Conservation (phyloP, 1,140 invertebrate species). For the Heliconius nattereri region DNA sequence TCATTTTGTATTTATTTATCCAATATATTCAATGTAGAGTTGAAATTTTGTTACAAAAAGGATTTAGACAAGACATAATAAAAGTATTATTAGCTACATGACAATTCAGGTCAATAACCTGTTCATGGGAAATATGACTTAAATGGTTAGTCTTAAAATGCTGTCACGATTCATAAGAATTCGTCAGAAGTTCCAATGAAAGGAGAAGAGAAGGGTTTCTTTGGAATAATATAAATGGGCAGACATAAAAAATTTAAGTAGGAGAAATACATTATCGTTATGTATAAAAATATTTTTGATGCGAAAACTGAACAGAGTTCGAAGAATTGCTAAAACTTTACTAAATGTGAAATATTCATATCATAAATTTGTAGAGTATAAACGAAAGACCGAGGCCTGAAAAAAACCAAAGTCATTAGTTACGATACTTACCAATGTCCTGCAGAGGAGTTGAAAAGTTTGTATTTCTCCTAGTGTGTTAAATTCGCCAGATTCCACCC, state of each 20-base stretch:
- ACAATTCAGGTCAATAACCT: constrained; percentile 4
- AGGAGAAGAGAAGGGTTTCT: neutral
- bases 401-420: neutral
- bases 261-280: neutral
- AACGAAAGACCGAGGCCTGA: neutral
- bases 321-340: neutral
- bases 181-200: neutral
- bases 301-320: neutral
- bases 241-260: too few relatives aligned
- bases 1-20: neutral
- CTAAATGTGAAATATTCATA: neutral
- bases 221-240: neutral
- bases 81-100: neutral
- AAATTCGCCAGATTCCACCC: constrained; percentile 1
- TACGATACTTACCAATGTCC: neutral
- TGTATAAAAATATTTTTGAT: neutral
- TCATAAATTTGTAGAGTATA: neutral
- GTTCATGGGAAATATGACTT: neutral
- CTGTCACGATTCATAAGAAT: neutral
- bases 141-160: neutral
- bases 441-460: constrained; percentile 18
- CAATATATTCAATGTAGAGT: neutral
- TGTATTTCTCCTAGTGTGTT: neutral
- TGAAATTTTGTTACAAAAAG: neutral
- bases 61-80: neutral